phyloP scores from a whole-genome alignment of 2,888 invertebrate species.

The Mimachlamys varia region DNA sequence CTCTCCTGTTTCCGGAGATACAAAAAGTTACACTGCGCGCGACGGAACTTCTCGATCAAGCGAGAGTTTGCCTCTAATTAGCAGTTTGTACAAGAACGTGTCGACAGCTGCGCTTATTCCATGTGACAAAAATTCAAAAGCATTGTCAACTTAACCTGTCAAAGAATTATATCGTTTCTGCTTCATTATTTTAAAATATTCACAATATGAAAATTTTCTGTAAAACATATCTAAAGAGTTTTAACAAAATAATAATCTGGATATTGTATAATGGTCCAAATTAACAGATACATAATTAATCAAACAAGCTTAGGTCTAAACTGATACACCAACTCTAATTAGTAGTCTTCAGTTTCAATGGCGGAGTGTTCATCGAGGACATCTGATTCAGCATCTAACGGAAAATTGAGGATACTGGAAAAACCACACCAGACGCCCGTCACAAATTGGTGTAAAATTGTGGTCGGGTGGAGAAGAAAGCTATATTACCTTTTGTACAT shows the following conservation, averaged over 20 bases:
- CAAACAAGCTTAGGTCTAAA: neutral
- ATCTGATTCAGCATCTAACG: neutral
- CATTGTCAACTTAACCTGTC: neutral
- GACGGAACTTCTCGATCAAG: constrained; percentile 29
- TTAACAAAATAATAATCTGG: neutral
- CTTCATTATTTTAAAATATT: neutral
- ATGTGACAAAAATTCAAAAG: neutral
- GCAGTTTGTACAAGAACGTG: constrained; percentile 3
- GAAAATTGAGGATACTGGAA: neutral
- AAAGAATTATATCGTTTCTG: neutral
- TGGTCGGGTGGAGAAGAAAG: neutral
- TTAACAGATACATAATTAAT: neutral
- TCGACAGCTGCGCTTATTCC: constrained; percentile 31
- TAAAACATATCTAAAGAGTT: neutral
- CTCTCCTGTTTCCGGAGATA: constrained; percentile 34
- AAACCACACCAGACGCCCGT: neutral
- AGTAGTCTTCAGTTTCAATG: neutral
- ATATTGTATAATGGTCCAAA: neutral
- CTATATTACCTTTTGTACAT: neutral
- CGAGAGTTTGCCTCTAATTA: constrained; percentile 18
- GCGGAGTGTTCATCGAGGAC: neutral
- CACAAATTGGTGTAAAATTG: constrained; percentile 31
- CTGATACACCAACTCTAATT: neutral
- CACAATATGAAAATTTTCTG: neutral
- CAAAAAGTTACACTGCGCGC: constrained; percentile 13